phyloP scores from a whole-genome alignment of 2,113 vertebrate genomes.

The Tachycineta bicolor region DNA sequence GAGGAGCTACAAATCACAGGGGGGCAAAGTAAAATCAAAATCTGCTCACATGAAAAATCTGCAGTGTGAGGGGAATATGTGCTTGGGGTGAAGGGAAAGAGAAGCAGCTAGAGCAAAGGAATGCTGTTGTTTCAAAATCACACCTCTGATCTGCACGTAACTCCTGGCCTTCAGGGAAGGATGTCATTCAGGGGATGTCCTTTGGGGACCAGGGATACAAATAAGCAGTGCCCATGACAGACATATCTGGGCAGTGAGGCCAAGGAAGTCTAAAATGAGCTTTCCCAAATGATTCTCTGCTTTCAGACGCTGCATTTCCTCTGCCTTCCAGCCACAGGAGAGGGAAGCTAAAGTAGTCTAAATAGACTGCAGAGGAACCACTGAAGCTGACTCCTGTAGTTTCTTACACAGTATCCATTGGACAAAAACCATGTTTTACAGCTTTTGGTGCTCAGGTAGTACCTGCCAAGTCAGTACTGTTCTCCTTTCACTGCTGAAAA shows the following conservation, averaged over 20 bases:
- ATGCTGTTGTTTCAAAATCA: background rate
- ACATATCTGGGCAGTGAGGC: background rate
- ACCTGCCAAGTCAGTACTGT: background rate
- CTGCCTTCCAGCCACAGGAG: background rate
- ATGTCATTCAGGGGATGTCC: accelerated
- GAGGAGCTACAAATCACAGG: background rate
- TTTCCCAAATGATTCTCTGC: background rate
- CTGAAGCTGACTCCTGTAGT: background rate
- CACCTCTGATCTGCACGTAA: background rate
- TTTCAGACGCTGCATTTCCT: background rate
- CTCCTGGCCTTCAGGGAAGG: background rate
- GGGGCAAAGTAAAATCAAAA: background rate
- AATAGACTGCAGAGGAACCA: background rate
- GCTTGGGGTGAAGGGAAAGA: background rate
- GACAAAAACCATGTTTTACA: background rate
- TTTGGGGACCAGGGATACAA: background rate
- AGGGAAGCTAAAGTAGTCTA: accelerated
- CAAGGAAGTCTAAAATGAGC: background rate
- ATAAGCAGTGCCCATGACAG: background rate
- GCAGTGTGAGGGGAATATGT: background rate
- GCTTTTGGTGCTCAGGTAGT: background rate
- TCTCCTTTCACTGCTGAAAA: background rate
- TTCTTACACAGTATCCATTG: background rate
- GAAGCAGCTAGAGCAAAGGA: background rate
- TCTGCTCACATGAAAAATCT: background rate